These are phyloP conservation scores for Thalpophila matura DNA, from an alignment of 2,888 invertebrate species.

Conservation along the genomic window DNA sequence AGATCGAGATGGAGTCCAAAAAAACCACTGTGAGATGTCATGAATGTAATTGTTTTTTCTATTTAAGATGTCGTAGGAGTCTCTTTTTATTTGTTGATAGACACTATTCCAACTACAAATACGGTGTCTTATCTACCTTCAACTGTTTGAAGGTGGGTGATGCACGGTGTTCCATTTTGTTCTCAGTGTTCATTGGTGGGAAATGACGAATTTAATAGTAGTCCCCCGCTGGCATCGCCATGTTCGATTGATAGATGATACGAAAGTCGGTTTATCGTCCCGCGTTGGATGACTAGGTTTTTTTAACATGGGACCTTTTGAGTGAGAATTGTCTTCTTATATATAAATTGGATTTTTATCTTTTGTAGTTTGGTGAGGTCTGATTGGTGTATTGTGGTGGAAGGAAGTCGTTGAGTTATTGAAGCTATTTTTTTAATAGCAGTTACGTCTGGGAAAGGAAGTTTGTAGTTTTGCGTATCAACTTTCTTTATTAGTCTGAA, in stretches of 20 bases:
- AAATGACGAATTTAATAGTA: slow-evolving; percentile 80
- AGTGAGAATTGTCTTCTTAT: slow-evolving; percentile 86
- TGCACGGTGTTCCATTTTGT: slow-evolving; percentile 39
- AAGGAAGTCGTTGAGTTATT: slow-evolving; percentile 54
- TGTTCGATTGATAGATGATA: slow-evolving; percentile 89
- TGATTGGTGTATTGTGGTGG: slow-evolving; percentile 69
- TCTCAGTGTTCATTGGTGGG: slow-evolving; percentile 55
- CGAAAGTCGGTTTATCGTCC: slow-evolving; percentile 74
- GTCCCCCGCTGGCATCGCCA: slow-evolving; percentile 81
- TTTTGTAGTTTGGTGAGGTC: slow-evolving; percentile 56
- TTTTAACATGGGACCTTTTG: slow-evolving; percentile 78
- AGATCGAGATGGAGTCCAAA: slow-evolving; percentile 70
- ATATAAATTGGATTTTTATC: slow-evolving; percentile 85
- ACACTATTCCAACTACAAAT: slow-evolving; percentile 61
- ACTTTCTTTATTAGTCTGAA: not conserved
- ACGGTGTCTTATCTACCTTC: slow-evolving; percentile 40
- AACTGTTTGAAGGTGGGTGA: slow-evolving; percentile 1
- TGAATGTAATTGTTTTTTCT: slow-evolving; percentile 82
- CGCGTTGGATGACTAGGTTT: slow-evolving; percentile 74
- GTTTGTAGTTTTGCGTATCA: not conserved
- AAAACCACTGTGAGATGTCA: slow-evolving; percentile 75
- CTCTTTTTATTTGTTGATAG: slow-evolving; percentile 72
- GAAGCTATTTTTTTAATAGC: slow-evolving; percentile 17
- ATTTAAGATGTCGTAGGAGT: slow-evolving; percentile 74
- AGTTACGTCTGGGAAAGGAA: not conserved